Conservation (phyloP, 2,113 vertebrate species). For the Chroicocephalus ridibundus region DNA sequence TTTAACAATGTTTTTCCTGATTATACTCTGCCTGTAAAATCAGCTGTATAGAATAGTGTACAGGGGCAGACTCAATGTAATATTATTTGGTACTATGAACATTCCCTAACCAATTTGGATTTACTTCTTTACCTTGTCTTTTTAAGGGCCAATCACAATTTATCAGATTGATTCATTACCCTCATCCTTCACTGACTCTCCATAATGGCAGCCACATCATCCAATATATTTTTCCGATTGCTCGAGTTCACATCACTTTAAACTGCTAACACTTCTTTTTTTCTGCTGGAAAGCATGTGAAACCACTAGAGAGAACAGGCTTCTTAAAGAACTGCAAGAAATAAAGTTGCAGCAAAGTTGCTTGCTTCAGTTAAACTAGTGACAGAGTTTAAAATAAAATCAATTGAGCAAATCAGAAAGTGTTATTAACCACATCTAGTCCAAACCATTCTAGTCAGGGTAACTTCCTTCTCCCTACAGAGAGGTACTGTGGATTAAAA, state of each 20-base stretch:
- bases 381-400: slow-evolving; percentile 26
- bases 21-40: not conserved
- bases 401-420: not conserved
- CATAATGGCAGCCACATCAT: not conserved
- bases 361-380: not conserved
- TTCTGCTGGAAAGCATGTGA: not conserved
- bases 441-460: not conserved
- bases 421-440: not conserved
- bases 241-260: not conserved
- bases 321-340: not conserved
- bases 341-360: not conserved
- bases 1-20: not conserved
- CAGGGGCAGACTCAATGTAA: not conserved
- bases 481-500: not conserved
- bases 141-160: not conserved
- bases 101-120: not conserved
- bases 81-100: not conserved
- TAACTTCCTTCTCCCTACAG: not conserved
- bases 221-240: not conserved
- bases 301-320: not conserved
- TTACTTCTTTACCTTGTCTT: not conserved
- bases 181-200: not conserved
- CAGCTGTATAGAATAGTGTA: not conserved
- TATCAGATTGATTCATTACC: slow-evolving; percentile 9
- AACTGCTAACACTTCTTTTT: not conserved